Percentiles rank a stretch among this genome's conserved stretches.
phyloP scores from a whole-genome alignment of 2,797 vertebrate species.

The Acomys russatus region DNA sequence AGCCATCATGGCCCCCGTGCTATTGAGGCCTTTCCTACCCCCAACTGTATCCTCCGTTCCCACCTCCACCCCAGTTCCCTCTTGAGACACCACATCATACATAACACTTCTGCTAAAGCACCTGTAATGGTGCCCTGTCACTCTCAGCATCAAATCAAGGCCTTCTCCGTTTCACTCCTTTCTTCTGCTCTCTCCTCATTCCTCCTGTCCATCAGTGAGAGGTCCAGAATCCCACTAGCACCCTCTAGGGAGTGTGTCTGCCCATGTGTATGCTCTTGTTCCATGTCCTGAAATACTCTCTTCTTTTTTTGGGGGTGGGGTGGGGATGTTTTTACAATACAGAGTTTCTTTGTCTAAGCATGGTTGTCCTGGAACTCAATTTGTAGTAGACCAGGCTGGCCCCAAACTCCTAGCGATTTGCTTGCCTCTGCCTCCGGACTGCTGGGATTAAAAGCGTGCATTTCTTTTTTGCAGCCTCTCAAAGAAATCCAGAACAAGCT shows the following conservation, averaged over 20 bases:
- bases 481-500: not conserved
- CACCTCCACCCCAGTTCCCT: not conserved
- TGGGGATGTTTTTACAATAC: no score
- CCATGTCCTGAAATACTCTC: not conserved
- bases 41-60: not conserved
- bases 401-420: no score
- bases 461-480: not conserved
- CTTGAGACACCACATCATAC: not conserved
- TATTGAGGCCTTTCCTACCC: not conserved
- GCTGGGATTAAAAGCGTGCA: no score
- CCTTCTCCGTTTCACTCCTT: not conserved
- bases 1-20: not conserved
- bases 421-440: no score
- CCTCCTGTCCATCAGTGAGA: not conserved
- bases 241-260: not conserved
- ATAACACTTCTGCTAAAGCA: not conserved
- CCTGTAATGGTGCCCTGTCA: not conserved
- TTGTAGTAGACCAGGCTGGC: no score
- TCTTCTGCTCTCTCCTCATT: not conserved
- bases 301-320: not conserved
- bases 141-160: not conserved
- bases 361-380: no score
- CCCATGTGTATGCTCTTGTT: not conserved
- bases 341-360: no score
- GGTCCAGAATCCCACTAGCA: fast-evolving